A percentile compares a stretch with the other conserved stretches of the same genome.
phyloP scores from a whole-genome alignment of 2,888 invertebrate species.

The Leucophora obtusa region DNA sequence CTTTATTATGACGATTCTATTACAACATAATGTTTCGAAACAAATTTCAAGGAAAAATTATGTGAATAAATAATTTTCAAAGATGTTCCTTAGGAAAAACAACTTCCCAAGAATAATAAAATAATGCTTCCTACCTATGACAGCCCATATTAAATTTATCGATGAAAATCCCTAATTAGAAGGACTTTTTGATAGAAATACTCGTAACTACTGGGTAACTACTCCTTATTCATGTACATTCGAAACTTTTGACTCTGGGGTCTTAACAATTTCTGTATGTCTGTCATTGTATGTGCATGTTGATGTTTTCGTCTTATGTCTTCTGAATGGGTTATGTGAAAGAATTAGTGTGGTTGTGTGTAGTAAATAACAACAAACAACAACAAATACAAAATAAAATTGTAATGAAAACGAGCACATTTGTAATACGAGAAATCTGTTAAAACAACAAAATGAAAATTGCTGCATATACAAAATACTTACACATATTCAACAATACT shows the following conservation, averaged over 20 bases:
- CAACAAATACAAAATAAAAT: constrained; percentile 18
- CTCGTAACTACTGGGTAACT: too few relatives aligned
- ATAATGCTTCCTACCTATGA: constrained; percentile 14
- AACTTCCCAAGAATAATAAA: too few relatives aligned
- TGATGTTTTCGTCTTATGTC: constrained; percentile 13
- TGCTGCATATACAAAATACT: constrained; percentile 43
- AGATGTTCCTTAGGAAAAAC: too few relatives aligned
- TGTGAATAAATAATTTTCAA: too few relatives aligned
- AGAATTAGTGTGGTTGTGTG: neutral
- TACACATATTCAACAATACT: neutral
- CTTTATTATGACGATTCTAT: too few relatives aligned
- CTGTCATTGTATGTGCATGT: neutral
- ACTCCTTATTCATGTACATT: neutral
- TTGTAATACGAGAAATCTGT: constrained; percentile 56
- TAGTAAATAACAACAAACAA: neutral
- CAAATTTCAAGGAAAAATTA: too few relatives aligned
- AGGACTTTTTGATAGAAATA: too few relatives aligned
- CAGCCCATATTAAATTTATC: neutral
- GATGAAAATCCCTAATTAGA: too few relatives aligned
- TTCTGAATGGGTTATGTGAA: constrained; percentile 27
- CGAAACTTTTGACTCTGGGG: neutral
- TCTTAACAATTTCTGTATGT: constrained; percentile 12
- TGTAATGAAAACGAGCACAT: constrained; percentile 42
- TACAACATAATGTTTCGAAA: too few relatives aligned
- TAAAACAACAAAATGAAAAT: constrained; percentile 46